A percentile compares a stretch with the other conserved stretches of the same genome.
These are phyloP conservation scores for Drosophila murphyi DNA, from an alignment of 1,140 invertebrate species.

Conservation along the genomic window DNA sequence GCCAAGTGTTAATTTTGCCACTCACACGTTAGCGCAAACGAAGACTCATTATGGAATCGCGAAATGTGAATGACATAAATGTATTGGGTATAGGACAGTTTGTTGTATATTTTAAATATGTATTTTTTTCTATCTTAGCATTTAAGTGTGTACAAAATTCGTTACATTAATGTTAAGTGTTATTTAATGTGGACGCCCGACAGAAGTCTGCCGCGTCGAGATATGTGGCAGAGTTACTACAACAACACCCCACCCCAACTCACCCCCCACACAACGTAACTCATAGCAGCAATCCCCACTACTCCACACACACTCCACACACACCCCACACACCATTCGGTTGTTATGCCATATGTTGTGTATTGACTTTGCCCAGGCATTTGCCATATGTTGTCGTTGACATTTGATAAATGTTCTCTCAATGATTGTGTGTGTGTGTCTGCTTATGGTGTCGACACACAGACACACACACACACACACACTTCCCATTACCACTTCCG, in stretches of 20 bases:
- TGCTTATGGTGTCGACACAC: conserved; percentile 8
- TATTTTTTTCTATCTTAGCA: not conserved
- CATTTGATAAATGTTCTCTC: conserved; percentile 71
- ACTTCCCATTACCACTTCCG: conserved; percentile 52
- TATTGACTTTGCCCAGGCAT: conserved; percentile 22
- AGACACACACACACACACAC: too few species aligned
- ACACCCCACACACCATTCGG: not conserved
- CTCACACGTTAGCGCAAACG: too few species aligned
- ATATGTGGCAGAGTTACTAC: not conserved
- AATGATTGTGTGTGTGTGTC: not conserved
- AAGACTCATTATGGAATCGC: too few species aligned
- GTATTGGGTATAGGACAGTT: too few species aligned
- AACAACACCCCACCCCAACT: not conserved
- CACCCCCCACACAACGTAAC: not conserved
- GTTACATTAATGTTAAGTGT: not conserved
- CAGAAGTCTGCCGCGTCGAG: conserved; percentile 1
- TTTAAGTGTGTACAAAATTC: not conserved
- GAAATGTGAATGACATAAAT: too few species aligned
- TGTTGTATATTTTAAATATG: too few species aligned
- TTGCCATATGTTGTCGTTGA: conserved; percentile 60
- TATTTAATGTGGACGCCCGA: conserved; percentile 5
- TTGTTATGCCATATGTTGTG: conserved; percentile 47
- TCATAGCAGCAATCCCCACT: too few species aligned
- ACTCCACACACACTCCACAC: not conserved
- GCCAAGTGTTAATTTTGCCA: too few species aligned